A percentile compares a stretch with the other conserved stretches of the same genome.
phyloP scores from a whole-genome alignment of 2,888 invertebrate species.

The Pelosia muscerda region DNA sequence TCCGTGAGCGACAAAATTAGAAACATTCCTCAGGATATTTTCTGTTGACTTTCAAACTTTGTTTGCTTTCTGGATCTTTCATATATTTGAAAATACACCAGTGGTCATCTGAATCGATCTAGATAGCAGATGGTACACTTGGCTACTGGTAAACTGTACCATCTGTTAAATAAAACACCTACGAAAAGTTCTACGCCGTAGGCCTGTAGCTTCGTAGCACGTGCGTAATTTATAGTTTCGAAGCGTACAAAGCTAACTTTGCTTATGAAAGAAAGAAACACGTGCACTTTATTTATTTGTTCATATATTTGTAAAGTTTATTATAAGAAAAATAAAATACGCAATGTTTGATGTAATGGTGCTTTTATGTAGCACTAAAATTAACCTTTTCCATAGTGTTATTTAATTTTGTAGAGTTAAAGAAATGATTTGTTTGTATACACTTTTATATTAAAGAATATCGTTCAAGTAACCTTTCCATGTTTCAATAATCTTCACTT shows the following conservation, averaged over 20 bases:
- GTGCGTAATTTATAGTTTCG: slow-evolving; percentile 33
- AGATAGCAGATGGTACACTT: not conserved
- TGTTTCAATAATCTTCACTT: not conserved
- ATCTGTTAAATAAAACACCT: not conserved
- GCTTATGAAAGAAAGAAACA: slow-evolving; percentile 15
- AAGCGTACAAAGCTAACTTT: slow-evolving; percentile 20
- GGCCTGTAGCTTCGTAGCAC: slow-evolving; percentile 39
- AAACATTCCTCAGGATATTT: not conserved
- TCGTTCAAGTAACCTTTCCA: not conserved
- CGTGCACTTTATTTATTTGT: slow-evolving; percentile 3
- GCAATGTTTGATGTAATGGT: not conserved
- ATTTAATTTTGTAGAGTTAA: too few species aligned
- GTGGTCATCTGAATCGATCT: not conserved
- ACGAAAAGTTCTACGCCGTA: slow-evolving; percentile 40
- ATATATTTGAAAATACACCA: not conserved
- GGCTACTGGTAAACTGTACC: not conserved
- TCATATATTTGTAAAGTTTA: not conserved
- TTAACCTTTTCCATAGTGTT: too few species aligned
- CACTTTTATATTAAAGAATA: too few species aligned
- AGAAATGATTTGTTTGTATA: too few species aligned
- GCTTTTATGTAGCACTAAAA: not conserved
- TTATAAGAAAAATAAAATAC: not conserved
- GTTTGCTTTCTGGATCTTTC: not conserved
- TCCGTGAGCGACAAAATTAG: not conserved
- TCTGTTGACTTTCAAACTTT: not conserved